A percentile compares a stretch with the other conserved stretches of the same genome.
These are phyloP conservation scores for Champsocephalus gunnari DNA, from an alignment of 2,797 vertebrate species.

Conservation along the genomic window DNA sequence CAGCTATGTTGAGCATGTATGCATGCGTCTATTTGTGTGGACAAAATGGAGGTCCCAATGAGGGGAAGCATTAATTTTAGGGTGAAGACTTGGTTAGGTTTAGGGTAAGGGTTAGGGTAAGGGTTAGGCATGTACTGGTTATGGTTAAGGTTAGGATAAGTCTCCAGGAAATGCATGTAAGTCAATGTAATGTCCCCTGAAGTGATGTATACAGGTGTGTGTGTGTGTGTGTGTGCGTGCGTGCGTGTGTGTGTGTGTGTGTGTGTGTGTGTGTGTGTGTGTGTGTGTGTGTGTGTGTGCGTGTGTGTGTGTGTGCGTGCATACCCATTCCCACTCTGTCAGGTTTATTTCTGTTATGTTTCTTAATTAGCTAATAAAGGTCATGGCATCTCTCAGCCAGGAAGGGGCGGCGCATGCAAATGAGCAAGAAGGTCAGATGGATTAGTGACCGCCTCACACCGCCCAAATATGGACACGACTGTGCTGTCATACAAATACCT, in stretches of 20 bases:
- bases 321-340: conserved; percentile 66
- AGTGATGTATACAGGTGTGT: conserved; percentile 1
- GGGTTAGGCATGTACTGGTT: too few relatives aligned
- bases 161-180: too few relatives aligned
- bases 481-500: conserved; percentile 74
- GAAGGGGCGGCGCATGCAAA: conserved; percentile 73
- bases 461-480: conserved; percentile 75
- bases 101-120: too few relatives aligned
- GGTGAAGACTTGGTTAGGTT: too few relatives aligned
- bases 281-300: conserved; percentile 15
- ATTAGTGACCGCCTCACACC: conserved; percentile 73
- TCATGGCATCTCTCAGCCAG: conserved; percentile 76
- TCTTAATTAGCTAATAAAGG: conserved; percentile 86
- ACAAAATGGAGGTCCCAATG: too few relatives aligned
- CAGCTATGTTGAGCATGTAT: conserved; percentile 8
- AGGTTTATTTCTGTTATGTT: conserved; percentile 83
- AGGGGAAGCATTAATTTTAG: too few relatives aligned
- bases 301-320: conserved; percentile 35
- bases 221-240: conserved; percentile 4
- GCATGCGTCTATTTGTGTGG: conserved; percentile 10
- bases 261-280: conserved; percentile 13
- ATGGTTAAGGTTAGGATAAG: too few relatives aligned
- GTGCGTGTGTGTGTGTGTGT: conserved; percentile 8
- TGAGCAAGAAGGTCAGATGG: conserved; percentile 79
- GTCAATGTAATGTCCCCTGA: too few relatives aligned